Evolutionary conservation across 2,113 vertebrate genomes (phyloP), one percentile per base, ranked within the genome.

Genomic region (Epinephelus lanceolatus): DNA sequence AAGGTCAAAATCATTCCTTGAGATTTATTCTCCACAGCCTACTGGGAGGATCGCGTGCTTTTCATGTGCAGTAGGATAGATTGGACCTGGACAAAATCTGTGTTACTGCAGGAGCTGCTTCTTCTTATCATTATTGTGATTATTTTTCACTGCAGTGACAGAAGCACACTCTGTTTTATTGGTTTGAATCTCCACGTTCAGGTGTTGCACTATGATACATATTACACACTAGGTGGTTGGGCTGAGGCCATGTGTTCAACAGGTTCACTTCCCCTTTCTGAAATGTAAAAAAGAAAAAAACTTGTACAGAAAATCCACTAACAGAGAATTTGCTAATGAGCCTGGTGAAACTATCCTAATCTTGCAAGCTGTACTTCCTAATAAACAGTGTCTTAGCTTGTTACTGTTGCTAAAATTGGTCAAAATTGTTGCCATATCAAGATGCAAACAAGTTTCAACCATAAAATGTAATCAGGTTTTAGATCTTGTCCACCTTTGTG

Each of bases 231-330:
- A 25, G 12, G 7, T 4, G 0, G 2, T 25, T 45, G 56, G 33
- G 47, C 52, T 3, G 42, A 14, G 80, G 33, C 80, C 89, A 90
- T 85, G 75, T 92, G 86, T 77, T 79, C 23, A 79, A n/a, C 91
- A 93, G 76, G 90, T 86, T 79, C 27, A 14, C 23, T 2, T 68
- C 4, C 12, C 18, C 6, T 71, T 49, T 62, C 33, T 65, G 25
- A 27, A 80, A 47, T 1, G 2, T 6, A 15, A 9, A 11, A 3
- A 12, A 61, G 4, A 4, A 40, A 27, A 1, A 19, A 15, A 37
- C 33, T 56, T 2, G 0, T 33, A 1, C 1, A 8, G 19, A 7
- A 30, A 59, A 45, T 45, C 19, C 40, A 21, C 2, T 0, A 55
- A 60, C 18, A 8, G 23, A 77, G 12, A n/a, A 12, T 37, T 37